Evolutionary conservation across 2,888 invertebrate genomes (phyloP), one percentile per base, ranked within the genome.

Genomic region (Trypoxylon attenuatum): DNA sequence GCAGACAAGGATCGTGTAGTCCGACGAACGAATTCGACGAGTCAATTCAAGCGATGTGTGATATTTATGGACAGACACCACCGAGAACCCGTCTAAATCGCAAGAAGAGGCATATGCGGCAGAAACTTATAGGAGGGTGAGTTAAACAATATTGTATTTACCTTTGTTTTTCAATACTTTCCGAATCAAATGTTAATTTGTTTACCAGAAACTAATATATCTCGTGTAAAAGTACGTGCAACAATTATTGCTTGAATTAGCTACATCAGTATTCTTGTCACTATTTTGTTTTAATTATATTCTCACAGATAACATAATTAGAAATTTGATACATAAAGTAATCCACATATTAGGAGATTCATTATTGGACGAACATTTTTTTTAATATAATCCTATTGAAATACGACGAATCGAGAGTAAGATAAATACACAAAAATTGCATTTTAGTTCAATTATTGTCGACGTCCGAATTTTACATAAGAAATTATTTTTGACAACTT

Each of bases 11-110:
- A 38, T 71, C 72, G 43, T 62, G 57, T 51, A 74, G 69, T 58
- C 68, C 76, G 41, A 66, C 73, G 3, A 78, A 58, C 43, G 82
- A 82, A 52, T 77, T 74, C 19, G 82, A 84, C 27, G 82, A 82
- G 43, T 72, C 76, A 39, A 62, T 83, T 18, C 78, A 81, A 38
- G 78, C 71, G 45, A 81, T 82, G 80, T 81, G 78, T 49, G 94
- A 94, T 79, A 89, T 91, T 68, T 92, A 92, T 73, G 92, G 94
- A 52, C 91, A 91, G 82, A 94, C 94, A 42, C 94, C 94, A n/a
- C 94, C 94, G 0, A 89, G 94, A 70, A 92, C 94, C 49, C 90
- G 93, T 78, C 91, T 93, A 78, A 85, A 85, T 66, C 85, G 89
- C 41, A 89, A 89, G 71, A 88, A 88, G 71, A 87, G 88, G 23